These are phyloP conservation scores for Leucoraja ocellata DNA, from an alignment of 2,797 vertebrate species.

Conservation along the genomic window DNA sequence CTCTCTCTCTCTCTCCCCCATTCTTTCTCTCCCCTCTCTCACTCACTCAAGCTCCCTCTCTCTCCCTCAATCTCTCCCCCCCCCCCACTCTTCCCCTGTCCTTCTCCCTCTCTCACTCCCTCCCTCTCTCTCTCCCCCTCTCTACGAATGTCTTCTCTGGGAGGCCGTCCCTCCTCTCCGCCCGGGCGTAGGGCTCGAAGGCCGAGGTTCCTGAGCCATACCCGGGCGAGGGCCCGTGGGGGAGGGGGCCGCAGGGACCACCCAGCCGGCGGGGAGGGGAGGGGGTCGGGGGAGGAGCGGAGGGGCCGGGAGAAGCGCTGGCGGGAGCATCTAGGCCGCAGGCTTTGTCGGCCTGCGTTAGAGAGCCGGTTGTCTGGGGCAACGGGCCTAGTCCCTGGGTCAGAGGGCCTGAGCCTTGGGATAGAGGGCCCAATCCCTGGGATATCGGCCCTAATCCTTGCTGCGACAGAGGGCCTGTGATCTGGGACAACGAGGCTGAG, in stretches of 20 bases:
- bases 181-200: slow-evolving; percentile 81
- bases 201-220: slow-evolving; percentile 77
- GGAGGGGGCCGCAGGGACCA: slow-evolving; percentile 39
- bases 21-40: too few species aligned
- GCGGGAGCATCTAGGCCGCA: slow-evolving; percentile 54
- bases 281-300: slow-evolving; percentile 59
- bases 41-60: too few species aligned
- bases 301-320: slow-evolving; percentile 57
- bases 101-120: too few species aligned
- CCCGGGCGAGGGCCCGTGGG: slow-evolving; percentile 65
- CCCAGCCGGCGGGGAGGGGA: slow-evolving; percentile 63
- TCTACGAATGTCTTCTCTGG: slow-evolving; percentile 54
- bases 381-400: slow-evolving; percentile 49
- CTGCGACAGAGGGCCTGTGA: too few species aligned
- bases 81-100: too few species aligned
- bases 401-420: slow-evolving; percentile 52
- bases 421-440: too few species aligned
- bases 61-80: too few species aligned
- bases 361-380: slow-evolving; percentile 44
- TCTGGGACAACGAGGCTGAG: too few species aligned
- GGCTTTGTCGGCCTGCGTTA: slow-evolving; percentile 43
- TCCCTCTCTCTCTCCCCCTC: too few species aligned
- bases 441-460: too few species aligned
- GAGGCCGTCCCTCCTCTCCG: slow-evolving; percentile 68
- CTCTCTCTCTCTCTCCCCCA: too few species aligned